Evolutionary conservation across 2,113 vertebrate genomes (phyloP).

Genomic region (Macquaria ambigua): DNA sequence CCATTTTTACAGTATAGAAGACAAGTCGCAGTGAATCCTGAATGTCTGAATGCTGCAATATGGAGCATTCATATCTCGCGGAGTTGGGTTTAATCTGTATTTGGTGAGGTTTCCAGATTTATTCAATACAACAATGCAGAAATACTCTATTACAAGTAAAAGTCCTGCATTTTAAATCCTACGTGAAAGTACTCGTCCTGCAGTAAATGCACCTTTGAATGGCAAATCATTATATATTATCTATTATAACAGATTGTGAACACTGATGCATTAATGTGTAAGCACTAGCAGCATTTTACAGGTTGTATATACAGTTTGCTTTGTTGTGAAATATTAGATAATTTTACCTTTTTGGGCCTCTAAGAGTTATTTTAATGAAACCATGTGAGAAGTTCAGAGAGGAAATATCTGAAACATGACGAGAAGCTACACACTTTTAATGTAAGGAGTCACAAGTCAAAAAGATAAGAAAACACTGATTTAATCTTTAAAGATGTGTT

Average conservation of each 20-base stretch:
- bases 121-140: not conserved
- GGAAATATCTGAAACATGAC: too few relatives aligned
- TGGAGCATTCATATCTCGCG: not conserved
- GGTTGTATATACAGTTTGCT: not conserved
- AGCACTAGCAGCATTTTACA: too few relatives aligned
- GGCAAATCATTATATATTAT: not conserved
- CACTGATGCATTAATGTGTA: not conserved
- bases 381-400: too few relatives aligned
- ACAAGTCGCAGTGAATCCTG: not conserved
- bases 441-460: too few relatives aligned
- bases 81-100: not conserved
- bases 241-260: not conserved
- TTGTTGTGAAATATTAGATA: not conserved
- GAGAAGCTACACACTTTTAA: too few relatives aligned
- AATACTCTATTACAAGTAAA: not conserved
- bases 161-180: not conserved
- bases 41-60: not conserved
- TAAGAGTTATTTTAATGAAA: too few relatives aligned
- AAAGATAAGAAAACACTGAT: too few relatives aligned
- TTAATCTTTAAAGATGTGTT: too few relatives aligned
- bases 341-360: not conserved
- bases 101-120: not conserved
- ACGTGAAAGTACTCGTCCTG: not conserved
- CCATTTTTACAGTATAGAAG: conserved; percentile 19
- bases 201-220: not conserved